Base-by-base conservation (phyloP, 1,140 invertebrate species). In the Campoletis sonorensis region DNA sequence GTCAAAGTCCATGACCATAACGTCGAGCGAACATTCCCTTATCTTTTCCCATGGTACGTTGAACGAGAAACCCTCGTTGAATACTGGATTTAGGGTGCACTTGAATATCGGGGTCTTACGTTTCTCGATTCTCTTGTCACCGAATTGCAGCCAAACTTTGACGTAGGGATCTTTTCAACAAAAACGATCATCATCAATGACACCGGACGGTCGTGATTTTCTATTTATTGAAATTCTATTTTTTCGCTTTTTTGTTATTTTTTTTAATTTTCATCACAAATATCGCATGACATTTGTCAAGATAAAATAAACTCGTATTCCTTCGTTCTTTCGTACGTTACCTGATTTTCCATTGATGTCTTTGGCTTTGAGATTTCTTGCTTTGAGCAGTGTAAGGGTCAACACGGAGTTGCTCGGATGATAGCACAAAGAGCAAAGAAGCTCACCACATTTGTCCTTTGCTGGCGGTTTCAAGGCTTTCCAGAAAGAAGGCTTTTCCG, bases 91-190 rank as follows among this genome's bases (percentile, higher is more conserved):
- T 79, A 98, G 92, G 3, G 97, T 98, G 89, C 97, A 98, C 87
- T 98, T 98, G 91, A 98, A 98, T 85, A 98, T 97, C 37, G 96
- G 96, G n/a, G 97, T 98, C 93, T 98, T 99, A 89, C 97, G 96
- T 89, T 99, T 99, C 90, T 98, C 98, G 82, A 98, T 96, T 80
- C 97, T 94, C 85, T 98, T 98, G 84, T 98, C 98, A 15, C 97
- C 97, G 88, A 98, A 98, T 85, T 98, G 97, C 2, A 98, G 94
- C 98, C 98, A 99, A 7, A 98, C 97, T 90, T 98, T 99, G 0
- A 98, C 97, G 89, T 98, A 99, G 0, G 98, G 97, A 96, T 99
- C 98, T 98, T 92, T 68, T 93, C 93, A 81, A 67, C 77, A 78
- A 18, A 79, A 71, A 51, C 68, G 15, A 33, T 51, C 7, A 7